Conservation (phyloP, 2,113 vertebrate species). For the Larimichthys polyactis region DNA sequence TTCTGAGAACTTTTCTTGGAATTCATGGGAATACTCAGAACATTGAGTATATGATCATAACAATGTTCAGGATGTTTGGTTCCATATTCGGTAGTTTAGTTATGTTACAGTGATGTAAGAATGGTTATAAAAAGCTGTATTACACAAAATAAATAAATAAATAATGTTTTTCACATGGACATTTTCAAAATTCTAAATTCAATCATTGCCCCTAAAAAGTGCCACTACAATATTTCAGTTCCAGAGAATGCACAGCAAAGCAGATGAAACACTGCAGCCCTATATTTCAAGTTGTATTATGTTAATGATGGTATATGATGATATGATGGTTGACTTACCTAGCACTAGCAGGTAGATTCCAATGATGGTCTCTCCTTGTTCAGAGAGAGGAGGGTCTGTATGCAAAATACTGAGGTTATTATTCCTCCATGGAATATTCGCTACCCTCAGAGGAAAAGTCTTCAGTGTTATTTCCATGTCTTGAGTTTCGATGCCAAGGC, state of each 20-base stretch:
- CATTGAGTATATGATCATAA: too few relatives aligned
- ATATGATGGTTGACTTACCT: constrained; percentile 74
- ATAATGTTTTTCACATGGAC: not conserved
- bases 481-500: constrained; percentile 53
- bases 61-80: too few relatives aligned
- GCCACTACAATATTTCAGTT: not conserved
- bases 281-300: not conserved
- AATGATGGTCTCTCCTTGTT: constrained; percentile 89
- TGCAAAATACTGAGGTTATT: constrained; percentile 87
- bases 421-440: constrained; percentile 89
- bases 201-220: not conserved
- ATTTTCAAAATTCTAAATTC: not conserved
- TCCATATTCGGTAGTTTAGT: too few relatives aligned
- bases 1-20: too few relatives aligned
- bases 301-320: too few relatives aligned
- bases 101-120: too few relatives aligned
- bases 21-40: too few relatives aligned
- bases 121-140: too few relatives aligned
- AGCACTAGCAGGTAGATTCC: constrained; percentile 87
- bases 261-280: not conserved
- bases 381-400: constrained; percentile 83
- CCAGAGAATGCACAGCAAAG: not conserved
- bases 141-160: not conserved
- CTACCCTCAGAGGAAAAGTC: constrained; percentile 80
- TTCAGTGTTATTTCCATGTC: constrained; percentile 84